Evolutionary conservation across 2,888 invertebrate genomes (phyloP).

Genomic region (Macropis europaea): DNA sequence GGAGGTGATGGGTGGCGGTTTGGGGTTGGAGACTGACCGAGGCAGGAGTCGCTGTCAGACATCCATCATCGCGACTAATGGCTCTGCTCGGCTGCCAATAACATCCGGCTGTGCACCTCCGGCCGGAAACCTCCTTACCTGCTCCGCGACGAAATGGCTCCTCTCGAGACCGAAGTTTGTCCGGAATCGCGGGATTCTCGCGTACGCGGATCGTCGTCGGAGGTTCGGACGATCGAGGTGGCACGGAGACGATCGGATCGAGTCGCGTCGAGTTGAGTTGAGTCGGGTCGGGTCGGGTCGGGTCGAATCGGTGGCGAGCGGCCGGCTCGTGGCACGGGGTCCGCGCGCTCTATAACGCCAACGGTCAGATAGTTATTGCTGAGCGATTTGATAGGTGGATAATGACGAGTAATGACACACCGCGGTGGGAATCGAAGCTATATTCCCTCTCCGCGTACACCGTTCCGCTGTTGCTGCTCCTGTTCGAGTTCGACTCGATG

Average conservation of each 20-base stretch:
- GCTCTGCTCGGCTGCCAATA: conserved; percentile 79
- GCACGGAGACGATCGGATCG: conserved; percentile 43
- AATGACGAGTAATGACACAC: conserved; percentile 78
- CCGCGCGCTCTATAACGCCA: conserved; percentile 45
- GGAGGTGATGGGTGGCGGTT: too few relatives aligned
- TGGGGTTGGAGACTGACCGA: conserved; percentile 71
- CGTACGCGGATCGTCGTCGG: conserved; percentile 16
- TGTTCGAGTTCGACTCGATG: conserved; percentile 14
- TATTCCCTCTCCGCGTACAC: conserved; percentile 22
- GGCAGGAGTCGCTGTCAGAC: conserved; percentile 76
- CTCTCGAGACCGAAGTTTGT: not conserved
- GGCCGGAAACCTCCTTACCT: conserved; percentile 66
- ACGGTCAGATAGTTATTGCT: conserved; percentile 75
- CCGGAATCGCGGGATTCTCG: not conserved
- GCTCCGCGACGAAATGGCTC: conserved; percentile 13
- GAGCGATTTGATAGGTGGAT: conserved; percentile 78
- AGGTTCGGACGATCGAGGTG: conserved; percentile 19
- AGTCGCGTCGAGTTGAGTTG: not conserved
- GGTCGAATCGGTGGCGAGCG: conserved; percentile 68
- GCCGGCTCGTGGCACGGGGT: conserved; percentile 30
- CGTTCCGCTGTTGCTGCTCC: not conserved
- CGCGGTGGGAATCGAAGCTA: conserved; percentile 67
- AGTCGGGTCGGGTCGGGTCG: conserved; percentile 9
- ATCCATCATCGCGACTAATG: conserved; percentile 80
- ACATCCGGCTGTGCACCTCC: conserved; percentile 75